phyloP scores from a whole-genome alignment of 1,140 invertebrate genomes.

The Rhagoletis zephyria region DNA sequence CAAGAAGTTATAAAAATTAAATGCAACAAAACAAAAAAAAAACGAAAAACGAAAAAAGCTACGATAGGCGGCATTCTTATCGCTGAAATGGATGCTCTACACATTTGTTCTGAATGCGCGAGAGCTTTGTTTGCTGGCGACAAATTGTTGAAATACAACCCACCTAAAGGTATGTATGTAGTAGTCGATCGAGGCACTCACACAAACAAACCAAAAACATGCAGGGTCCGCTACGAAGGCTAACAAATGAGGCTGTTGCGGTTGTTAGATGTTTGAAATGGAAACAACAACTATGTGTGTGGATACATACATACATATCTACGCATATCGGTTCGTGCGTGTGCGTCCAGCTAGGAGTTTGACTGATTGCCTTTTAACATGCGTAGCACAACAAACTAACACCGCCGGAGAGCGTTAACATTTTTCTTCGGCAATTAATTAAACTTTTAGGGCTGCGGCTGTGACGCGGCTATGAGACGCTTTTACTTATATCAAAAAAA shows the following conservation, averaged over 20 bases:
- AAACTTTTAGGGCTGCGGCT: constrained; percentile 31
- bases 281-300: neutral
- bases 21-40: neutral
- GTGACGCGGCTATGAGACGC: constrained; percentile 15
- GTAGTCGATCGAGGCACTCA: neutral
- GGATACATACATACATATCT: neutral
- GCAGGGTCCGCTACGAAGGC: neutral
- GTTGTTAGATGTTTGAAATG: constrained; percentile 31
- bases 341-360: neutral
- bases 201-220: neutral
- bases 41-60: neutral
- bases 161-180: neutral
- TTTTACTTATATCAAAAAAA: constrained; percentile 18
- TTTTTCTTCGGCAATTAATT: constrained; percentile 45
- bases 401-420: constrained; percentile 15
- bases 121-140: neutral
- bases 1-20: neutral
- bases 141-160: constrained; percentile 44
- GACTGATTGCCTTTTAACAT: constrained; percentile 54
- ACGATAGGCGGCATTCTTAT: neutral
- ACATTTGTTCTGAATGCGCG: neutral
- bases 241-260: constrained; percentile 18
- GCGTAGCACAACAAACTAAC: constrained; percentile 40
- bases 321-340: neutral
- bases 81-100: neutral